phyloP scores from a whole-genome alignment of 2,888 invertebrate species.

The Marasmarcha lunaedactyla region DNA sequence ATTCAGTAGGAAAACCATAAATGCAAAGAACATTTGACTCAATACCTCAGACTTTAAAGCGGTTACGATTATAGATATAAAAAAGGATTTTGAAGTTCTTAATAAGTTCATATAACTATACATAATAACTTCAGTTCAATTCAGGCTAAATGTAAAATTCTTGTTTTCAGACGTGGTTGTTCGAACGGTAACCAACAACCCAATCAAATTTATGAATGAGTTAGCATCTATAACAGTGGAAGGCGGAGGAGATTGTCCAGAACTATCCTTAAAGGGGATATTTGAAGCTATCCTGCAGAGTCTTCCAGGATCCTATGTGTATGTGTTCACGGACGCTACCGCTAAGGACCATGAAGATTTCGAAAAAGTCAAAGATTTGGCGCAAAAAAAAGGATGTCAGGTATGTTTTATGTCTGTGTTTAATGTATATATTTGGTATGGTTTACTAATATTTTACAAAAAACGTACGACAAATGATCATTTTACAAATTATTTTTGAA shows the following conservation, averaged over 20 bases:
- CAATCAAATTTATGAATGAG: conserved; percentile 22
- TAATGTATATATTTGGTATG: neutral
- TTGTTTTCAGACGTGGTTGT: conserved; percentile 20
- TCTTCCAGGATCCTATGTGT: conserved; percentile 31
- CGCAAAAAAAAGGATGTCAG: conserved; percentile 30
- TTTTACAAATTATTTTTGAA: too few species aligned
- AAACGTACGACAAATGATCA: too few species aligned
- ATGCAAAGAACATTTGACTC: too few species aligned
- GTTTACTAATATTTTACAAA: too few species aligned
- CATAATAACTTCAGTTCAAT: too few species aligned
- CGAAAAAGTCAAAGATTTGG: conserved; percentile 26
- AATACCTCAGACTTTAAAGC: too few species aligned
- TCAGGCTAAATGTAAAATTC: too few species aligned
- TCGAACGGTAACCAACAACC: conserved; percentile 23
- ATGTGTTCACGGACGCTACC: conserved; percentile 47
- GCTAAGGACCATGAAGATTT: conserved; percentile 26
- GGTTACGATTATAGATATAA: too few species aligned
- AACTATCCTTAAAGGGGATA: conserved; percentile 37
- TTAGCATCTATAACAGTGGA: conserved; percentile 18
- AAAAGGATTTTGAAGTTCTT: too few species aligned
- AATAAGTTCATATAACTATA: too few species aligned
- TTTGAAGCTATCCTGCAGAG: conserved; percentile 28
- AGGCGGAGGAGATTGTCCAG: conserved; percentile 35
- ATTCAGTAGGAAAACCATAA: too few species aligned
- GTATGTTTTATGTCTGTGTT: conserved; percentile 17